These are phyloP conservation scores for Sterrhoptilus dennistouni DNA, from an alignment of 2,113 vertebrate genomes.

Conservation along the genomic window DNA sequence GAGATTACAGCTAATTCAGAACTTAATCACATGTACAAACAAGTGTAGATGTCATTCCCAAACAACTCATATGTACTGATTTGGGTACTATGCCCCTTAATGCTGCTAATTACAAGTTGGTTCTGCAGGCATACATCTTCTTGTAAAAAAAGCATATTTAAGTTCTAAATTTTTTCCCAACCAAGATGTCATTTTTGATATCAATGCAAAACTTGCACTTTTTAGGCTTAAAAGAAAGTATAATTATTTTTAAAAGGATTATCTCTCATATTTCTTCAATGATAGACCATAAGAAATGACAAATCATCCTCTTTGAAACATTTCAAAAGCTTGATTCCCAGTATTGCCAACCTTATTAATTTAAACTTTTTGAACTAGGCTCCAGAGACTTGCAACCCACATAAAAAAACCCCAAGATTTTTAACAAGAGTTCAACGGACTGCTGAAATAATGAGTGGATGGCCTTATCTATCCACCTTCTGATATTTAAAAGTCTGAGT, in stretches of 20 bases:
- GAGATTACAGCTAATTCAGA: slow-evolving; percentile 39
- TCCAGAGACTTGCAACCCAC: neutral
- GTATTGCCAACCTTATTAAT: neutral
- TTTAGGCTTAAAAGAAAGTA: neutral
- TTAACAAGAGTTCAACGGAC: neutral
- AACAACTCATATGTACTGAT: neutral
- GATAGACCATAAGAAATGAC: neutral
- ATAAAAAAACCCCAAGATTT: neutral
- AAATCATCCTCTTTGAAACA: neutral
- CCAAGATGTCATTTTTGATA: neutral
- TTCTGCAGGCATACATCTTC: neutral
- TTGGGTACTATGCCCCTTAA: neutral
- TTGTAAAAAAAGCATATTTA: neutral
- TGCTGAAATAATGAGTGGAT: neutral
- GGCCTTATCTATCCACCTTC: neutral
- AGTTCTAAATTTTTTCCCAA: neutral
- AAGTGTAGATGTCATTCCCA: slow-evolving; percentile 3
- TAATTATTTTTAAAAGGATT: neutral
- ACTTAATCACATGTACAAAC: neutral
- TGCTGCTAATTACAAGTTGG: neutral
- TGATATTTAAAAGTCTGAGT: neutral
- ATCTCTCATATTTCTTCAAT: neutral
- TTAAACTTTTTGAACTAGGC: neutral
- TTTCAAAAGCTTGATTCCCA: neutral
- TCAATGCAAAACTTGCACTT: neutral